These are phyloP conservation scores for Tringa solitaria DNA, from an alignment of 2,113 vertebrate species.

Conservation along the genomic window DNA sequence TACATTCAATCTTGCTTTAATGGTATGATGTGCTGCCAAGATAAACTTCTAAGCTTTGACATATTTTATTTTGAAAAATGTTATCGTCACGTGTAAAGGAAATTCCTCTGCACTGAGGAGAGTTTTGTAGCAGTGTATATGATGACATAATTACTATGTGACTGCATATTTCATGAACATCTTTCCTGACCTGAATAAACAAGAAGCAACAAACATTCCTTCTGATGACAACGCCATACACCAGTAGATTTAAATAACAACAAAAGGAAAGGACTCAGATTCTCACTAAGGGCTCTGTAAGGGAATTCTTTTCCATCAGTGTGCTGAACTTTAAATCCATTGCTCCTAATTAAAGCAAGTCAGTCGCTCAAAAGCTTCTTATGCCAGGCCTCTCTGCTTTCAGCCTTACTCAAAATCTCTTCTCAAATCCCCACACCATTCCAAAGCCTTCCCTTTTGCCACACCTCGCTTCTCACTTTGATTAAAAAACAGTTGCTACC, in stretches of 20 bases:
- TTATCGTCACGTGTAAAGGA: conserved; percentile 77
- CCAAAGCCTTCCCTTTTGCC: background rate
- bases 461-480: background rate
- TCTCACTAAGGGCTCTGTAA: background rate
- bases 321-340: conserved; percentile 18
- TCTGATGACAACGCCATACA: background rate
- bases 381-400: background rate
- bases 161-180: conserved; percentile 34
- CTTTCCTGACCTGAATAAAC: conserved; percentile 54
- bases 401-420: background rate
- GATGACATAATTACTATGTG: conserved; percentile 56
- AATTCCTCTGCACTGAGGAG: conserved; percentile 67
- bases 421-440: background rate
- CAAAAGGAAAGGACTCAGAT: background rate
- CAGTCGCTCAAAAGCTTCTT: background rate
- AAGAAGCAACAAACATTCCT: conserved; percentile 35
- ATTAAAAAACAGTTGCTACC: background rate
- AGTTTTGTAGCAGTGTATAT: conserved; percentile 24
- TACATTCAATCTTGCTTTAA: conserved; percentile 78
- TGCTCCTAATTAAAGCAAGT: conserved; percentile 34
- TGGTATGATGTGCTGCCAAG: conserved; percentile 73
- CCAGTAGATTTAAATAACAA: background rate
- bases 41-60: conserved; percentile 73
- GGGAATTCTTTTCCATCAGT: background rate
- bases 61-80: conserved; percentile 73